Conservation (phyloP, 2,113 vertebrate species). For the Leiothrix lutea region DNA sequence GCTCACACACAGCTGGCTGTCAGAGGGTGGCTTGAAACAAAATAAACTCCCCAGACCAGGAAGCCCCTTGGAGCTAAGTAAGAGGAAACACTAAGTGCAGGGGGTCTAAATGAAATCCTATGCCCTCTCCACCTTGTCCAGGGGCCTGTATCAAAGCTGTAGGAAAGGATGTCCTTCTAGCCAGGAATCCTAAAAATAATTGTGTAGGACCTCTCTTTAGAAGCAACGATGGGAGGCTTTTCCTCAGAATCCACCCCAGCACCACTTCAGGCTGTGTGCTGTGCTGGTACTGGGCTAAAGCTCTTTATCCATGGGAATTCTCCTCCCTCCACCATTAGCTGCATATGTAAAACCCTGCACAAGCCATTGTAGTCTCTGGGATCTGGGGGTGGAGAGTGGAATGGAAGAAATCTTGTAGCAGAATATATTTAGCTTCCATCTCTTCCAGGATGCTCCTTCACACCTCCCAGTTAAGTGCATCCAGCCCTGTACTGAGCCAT, state of each 20-base stretch:
- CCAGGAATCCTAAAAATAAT: not conserved
- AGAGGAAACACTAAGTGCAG: not conserved
- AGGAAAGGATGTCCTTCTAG: not conserved
- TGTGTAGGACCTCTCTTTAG: not conserved
- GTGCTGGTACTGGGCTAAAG: not conserved
- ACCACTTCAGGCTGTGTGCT: not conserved
- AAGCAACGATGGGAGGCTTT: not conserved
- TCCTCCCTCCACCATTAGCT: slow-evolving; percentile 37
- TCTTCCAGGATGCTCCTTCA: slow-evolving; percentile 58
- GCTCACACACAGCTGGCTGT: not conserved
- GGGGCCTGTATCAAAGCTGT: not conserved
- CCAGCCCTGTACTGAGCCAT: not conserved
- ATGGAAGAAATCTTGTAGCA: slow-evolving; percentile 56
- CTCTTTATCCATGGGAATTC: slow-evolving; percentile 35
- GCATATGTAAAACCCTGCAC: slow-evolving; percentile 32
- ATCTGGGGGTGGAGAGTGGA: slow-evolving; percentile 52
- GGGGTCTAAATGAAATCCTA: not conserved
- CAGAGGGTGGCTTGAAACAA: not conserved
- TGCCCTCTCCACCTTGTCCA: not conserved
- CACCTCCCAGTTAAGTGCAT: slow-evolving; percentile 42
- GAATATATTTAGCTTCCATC: slow-evolving; percentile 60
- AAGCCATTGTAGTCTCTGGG: slow-evolving; percentile 48
- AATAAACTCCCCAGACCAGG: not conserved
- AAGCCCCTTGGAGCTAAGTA: not conserved
- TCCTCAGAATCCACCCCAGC: slow-evolving; percentile 3